Evolutionary conservation across 2,797 vertebrate genomes (phyloP), one percentile per base, ranked within the genome.

Genomic region (Gambelia wislizenii): DNA sequence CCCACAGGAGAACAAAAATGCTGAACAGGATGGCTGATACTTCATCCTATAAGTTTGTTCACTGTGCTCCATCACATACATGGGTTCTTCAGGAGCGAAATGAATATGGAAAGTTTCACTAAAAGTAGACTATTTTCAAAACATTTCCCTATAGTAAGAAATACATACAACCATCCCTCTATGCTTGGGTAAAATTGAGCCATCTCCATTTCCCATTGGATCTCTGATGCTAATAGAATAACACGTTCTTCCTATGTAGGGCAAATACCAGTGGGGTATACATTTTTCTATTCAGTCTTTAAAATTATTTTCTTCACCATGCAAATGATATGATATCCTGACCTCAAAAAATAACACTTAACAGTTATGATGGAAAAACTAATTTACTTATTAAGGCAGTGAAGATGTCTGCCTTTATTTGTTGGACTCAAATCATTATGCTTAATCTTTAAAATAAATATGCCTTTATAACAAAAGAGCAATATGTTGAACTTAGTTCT

Each of bases 381-480:
- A 82, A 0, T 93, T 90, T 86, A 36, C 61, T 91, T 89, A 88
- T 91, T 93, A 95, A 87, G 90, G 59, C 88, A 92, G 76, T 14
- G 16, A 10, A 94, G 33, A 67, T 89, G 70, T 84, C 85, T 79
- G 64, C 33, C 83, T 93, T 87, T 87, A 72, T 90, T 85, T 81
- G 77, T 54, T 78, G 49, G 88, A 82, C 18, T 83, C 44, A 93
- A 90, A 92, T 67, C n/a, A 89, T 42, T 39, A 85, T 56, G 7
- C 12, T 2, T 61, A 90, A 88, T 83, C 64, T 87, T 94, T 93
- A 75, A 84, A 93, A 91, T 16, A 91, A 89, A 90, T 74, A 56
- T 61, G 61, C 69, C 89, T 25, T 39, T 88, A 52, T 7, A 92
- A 77, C 72, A n/a, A 90, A 93, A 42, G 0, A 92, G 20, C 44